Evolutionary conservation across 2,113 vertebrate species (phyloP).

Genomic region (Perca flavescens): DNA sequence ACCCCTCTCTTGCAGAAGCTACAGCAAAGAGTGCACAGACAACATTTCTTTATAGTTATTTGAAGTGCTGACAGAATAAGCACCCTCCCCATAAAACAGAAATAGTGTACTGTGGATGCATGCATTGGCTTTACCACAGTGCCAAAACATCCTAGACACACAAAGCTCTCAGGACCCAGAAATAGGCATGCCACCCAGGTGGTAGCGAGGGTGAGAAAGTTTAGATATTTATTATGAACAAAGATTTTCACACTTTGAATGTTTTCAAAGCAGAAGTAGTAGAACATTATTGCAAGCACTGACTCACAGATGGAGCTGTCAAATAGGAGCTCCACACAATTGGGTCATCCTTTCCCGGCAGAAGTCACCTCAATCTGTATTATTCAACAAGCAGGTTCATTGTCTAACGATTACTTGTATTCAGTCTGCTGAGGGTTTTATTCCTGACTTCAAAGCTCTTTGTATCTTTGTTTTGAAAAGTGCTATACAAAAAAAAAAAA

Average conservation of each 20-base stretch:
- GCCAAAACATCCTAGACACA: not conserved
- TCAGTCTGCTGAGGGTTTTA: not conserved
- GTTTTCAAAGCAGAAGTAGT: not conserved
- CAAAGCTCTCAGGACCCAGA: not conserved
- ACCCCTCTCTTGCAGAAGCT: not conserved
- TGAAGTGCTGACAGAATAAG: not conserved
- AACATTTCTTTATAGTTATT: no score
- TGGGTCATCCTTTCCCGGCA: not conserved
- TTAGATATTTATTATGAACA: not conserved
- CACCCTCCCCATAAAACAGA: not conserved
- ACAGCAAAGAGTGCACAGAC: not conserved
- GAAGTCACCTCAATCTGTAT: not conserved
- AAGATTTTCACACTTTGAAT: not conserved
- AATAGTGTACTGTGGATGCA: not conserved
- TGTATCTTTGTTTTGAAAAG: not conserved
- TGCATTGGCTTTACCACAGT: not conserved
- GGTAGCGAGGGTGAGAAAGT: not conserved
- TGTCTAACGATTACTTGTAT: not conserved
- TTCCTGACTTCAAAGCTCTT: not conserved
- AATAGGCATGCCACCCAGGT: not conserved
- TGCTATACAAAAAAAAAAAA: not conserved
- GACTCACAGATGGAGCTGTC: not conserved
- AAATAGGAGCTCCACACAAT: not conserved
- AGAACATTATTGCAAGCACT: not conserved
- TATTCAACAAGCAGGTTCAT: not conserved